Conservation (phyloP, 1,140 invertebrate species). For the Lordiphosa collinella region DNA sequence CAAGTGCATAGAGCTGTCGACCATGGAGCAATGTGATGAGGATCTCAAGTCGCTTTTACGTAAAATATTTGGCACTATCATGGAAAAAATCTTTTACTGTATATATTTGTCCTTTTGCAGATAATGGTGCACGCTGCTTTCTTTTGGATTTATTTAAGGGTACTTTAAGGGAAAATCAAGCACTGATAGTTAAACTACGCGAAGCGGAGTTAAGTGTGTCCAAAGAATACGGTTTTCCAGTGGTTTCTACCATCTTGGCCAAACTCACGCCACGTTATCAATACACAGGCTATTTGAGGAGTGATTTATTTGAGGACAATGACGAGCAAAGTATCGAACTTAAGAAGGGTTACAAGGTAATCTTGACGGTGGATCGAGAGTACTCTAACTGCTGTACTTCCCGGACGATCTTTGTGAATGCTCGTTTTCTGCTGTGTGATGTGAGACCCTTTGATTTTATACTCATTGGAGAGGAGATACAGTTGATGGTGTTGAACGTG, state of each 20-base stretch:
- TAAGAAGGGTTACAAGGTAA: constrained; percentile 16
- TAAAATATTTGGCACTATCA: not conserved
- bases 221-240: constrained; percentile 54
- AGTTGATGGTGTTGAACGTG: constrained; percentile 40
- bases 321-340: not conserved
- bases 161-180: constrained; percentile 45
- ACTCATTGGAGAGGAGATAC: constrained; percentile 51
- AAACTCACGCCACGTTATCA: constrained; percentile 62
- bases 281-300: constrained; percentile 48
- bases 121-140: constrained; percentile 55
- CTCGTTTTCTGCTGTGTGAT: constrained; percentile 48
- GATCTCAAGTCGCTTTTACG: constrained; percentile 38
- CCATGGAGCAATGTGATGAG: not conserved
- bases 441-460: constrained; percentile 53
- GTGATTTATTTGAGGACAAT: not conserved
- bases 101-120: constrained; percentile 11
- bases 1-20: constrained; percentile 51
- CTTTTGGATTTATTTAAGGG: constrained; percentile 55
- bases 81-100: not conserved
- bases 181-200: constrained; percentile 52
- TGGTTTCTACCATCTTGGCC: constrained; percentile 58
- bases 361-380: constrained; percentile 45
- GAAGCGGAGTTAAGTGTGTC: constrained; percentile 59
- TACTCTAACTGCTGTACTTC: constrained; percentile 27
- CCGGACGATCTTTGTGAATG: constrained; percentile 59